These are phyloP conservation scores for Cydia amplana DNA, from an alignment of 1,140 invertebrate genomes.

Conservation along the genomic window DNA sequence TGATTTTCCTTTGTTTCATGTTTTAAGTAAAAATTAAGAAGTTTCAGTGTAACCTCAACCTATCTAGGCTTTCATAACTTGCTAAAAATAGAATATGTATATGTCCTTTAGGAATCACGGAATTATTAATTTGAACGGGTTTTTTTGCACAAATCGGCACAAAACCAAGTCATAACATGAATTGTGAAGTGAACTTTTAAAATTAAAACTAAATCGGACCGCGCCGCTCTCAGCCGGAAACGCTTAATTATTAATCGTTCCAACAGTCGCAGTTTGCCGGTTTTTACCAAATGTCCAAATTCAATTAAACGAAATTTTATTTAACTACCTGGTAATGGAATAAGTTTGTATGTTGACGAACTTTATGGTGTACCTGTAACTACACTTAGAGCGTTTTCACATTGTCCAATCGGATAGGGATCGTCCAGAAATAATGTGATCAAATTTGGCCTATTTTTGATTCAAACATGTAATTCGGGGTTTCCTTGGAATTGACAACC, in stretches of 20 bases:
- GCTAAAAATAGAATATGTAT: too few relatives aligned
- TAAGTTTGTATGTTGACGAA: neutral
- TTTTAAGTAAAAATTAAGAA: too few relatives aligned
- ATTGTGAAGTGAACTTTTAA: neutral
- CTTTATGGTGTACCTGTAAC: too few relatives aligned
- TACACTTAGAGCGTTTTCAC: neutral
- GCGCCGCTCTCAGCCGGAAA: neutral
- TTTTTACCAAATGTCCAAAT: neutral
- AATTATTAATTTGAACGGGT: too few relatives aligned
- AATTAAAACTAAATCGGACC: slow-evolving; percentile 7
- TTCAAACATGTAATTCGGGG: too few relatives aligned
- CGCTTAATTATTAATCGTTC: slow-evolving; percentile 1
- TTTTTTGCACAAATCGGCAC: too few relatives aligned
- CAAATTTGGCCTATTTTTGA: too few relatives aligned
- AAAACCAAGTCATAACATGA: neutral
- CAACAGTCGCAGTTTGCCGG: neutral
- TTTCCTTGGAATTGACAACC: neutral
- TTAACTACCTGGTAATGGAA: neutral
- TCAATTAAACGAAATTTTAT: slow-evolving; percentile 8
- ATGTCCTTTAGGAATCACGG: too few relatives aligned
- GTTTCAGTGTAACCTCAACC: too few relatives aligned
- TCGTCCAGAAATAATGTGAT: too few relatives aligned
- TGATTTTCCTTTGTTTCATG: too few relatives aligned
- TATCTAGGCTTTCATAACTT: too few relatives aligned
- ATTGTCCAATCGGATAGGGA: neutral